phyloP scores from a whole-genome alignment of 2,797 vertebrate species.

The Chelmon rostratus region DNA sequence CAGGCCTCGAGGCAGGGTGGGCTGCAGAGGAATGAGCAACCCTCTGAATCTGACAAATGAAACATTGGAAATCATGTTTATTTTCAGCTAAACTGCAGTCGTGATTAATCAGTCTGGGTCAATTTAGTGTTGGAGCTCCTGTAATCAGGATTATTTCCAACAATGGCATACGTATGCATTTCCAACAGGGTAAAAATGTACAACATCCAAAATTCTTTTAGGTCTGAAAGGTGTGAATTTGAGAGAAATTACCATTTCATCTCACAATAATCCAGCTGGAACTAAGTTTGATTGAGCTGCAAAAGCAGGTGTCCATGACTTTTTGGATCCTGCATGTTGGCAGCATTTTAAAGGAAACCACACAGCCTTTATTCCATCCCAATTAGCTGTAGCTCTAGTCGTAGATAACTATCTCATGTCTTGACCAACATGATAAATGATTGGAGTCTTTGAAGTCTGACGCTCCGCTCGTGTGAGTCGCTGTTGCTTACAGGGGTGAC shows the following conservation, averaged over 20 bases:
- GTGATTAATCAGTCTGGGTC: slow-evolving; percentile 53
- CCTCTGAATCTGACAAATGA: slow-evolving; percentile 54
- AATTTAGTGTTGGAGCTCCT: slow-evolving; percentile 28
- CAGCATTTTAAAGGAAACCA: neutral
- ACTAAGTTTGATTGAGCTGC: neutral
- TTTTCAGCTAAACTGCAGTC: slow-evolving; percentile 43
- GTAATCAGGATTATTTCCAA: slow-evolving; percentile 33
- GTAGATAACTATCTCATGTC: neutral
- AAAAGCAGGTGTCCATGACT: slow-evolving; percentile 1
- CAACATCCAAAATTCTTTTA: slow-evolving; percentile 3
- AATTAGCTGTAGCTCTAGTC: neutral
- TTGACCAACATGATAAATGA: neutral
- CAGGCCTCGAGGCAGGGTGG: slow-evolving; percentile 61
- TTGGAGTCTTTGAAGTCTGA: neutral
- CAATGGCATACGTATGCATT: neutral
- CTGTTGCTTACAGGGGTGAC: neutral
- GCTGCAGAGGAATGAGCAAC: slow-evolving; percentile 52
- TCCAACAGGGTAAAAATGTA: slow-evolving; percentile 7
- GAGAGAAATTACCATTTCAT: neutral
- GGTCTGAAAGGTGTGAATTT: slow-evolving; percentile 10
- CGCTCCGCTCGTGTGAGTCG: too few species aligned
- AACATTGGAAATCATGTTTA: slow-evolving; percentile 46
- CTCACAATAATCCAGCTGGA: slow-evolving; percentile 20
- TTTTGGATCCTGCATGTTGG: neutral
- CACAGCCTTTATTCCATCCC: neutral